Base-by-base conservation (phyloP, 1,140 invertebrate species). In the Apolygus lucorum region DNA sequence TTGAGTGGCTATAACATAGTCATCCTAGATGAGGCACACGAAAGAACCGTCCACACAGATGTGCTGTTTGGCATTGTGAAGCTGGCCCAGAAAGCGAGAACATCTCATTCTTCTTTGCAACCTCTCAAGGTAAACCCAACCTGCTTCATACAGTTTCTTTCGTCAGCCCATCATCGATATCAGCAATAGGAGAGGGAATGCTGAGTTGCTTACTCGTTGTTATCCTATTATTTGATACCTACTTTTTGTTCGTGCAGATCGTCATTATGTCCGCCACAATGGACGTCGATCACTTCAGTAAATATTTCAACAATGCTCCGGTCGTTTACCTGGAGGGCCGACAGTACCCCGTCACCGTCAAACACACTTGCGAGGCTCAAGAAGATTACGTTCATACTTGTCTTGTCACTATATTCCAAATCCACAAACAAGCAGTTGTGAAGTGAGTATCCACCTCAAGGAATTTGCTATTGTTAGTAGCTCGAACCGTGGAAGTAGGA, bases 21-120 rank as follows among this genome's bases (percentile, higher is more conserved):
- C 4, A 90, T 99, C 69, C 82, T 99, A 63, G 97, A 99, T 81
- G 97, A 99, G 79, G 96, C 94, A 63, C 97, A 99, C 79, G 97
- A 99, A 81, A 82, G 97, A 52, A 97, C 96, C 0, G 87, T 99
- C 0, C 91, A 95, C 74, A 98, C 95, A 0, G 97, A 99, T 82
- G 83, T 99, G 1, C 81, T 98, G 0, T 88, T 98, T 82, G 88
- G 89, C 70, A 84, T 95, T 77, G 84, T 91, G 14, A 88, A 94
- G 82, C 80, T 84, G 76, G 85, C 91, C 1, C 93, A 96, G 75
- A 86, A 84, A 74, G 80, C 87, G 69, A 82, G 92, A 66, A 84
- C 29, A 83, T 75, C 76, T 26, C 17, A 82, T 28, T 82, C 83
- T 68, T 85, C 84, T 69, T 66, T 85, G 21, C 75, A 80, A 11